These are phyloP conservation scores for Eulithis prunata DNA, from an alignment of 2,888 invertebrate species.

Conservation along the genomic window DNA sequence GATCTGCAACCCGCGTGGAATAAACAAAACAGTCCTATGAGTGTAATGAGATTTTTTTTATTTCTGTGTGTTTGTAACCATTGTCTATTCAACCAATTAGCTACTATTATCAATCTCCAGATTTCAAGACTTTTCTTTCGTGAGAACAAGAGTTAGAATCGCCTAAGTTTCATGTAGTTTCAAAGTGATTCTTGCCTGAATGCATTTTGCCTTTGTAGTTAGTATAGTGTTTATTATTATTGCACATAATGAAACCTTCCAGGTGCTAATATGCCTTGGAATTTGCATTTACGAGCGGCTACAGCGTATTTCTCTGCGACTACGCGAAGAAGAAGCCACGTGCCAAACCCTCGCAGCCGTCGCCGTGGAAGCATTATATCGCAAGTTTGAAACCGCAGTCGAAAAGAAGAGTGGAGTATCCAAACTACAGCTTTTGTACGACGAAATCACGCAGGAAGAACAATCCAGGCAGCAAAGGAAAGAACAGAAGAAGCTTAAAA, in stretches of 20 bases:
- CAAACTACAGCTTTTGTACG: slow-evolving; percentile 93
- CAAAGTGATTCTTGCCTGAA: too few relatives aligned
- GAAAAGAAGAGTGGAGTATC: slow-evolving; percentile 95
- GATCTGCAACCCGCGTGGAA: too few relatives aligned
- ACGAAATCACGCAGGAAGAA: slow-evolving; percentile 94
- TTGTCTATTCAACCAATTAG: too few relatives aligned
- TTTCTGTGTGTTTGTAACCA: too few relatives aligned
- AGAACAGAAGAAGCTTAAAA: slow-evolving; percentile 92
- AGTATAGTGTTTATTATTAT: too few relatives aligned
- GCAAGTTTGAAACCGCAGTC: slow-evolving; percentile 95
- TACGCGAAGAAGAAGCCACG: slow-evolving; percentile 96
- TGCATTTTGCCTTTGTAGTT: too few relatives aligned
- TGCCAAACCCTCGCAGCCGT: slow-evolving; percentile 96
- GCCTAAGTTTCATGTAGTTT: too few relatives aligned
- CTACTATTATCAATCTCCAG: too few relatives aligned
- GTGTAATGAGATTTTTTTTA: too few relatives aligned
- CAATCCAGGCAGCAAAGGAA: slow-evolving; percentile 92
- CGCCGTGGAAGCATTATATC: slow-evolving; percentile 93
- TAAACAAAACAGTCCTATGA: too few relatives aligned
- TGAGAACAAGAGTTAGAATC: too few relatives aligned
- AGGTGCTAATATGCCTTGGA: slow-evolving; percentile 95
- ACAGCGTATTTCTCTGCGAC: slow-evolving; percentile 92
- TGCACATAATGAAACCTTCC: slow-evolving; percentile 2
- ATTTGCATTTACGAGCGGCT: slow-evolving; percentile 96
- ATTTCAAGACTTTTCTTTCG: too few relatives aligned